A percentile compares a stretch with the other conserved stretches of the same genome.
phyloP scores from a whole-genome alignment of 1,140 invertebrate genomes.

The Onthophagus taurus region DNA sequence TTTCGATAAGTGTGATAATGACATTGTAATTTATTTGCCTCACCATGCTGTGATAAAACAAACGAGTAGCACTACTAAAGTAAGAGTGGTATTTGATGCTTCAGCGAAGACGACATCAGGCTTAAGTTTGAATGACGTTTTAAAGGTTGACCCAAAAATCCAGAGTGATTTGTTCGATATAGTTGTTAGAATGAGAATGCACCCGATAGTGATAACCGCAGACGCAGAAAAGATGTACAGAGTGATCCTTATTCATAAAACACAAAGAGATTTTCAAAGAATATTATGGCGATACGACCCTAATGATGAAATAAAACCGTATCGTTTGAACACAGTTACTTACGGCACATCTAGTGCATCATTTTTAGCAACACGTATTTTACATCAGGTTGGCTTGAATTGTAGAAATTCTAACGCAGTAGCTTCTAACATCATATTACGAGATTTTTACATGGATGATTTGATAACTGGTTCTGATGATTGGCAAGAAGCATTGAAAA shows the following conservation, averaged over 20 bases:
- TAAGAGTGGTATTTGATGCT: slow-evolving; percentile 37
- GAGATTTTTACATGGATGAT: slow-evolving; percentile 33
- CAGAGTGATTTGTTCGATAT: slow-evolving; percentile 20
- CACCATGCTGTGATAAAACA: slow-evolving; percentile 35
- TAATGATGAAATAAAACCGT: too few relatives aligned
- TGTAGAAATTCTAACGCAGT: slow-evolving; percentile 15
- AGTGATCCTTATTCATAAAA: too few relatives aligned
- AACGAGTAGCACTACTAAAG: slow-evolving; percentile 28
- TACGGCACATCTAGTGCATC: slow-evolving; percentile 26
- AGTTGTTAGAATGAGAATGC: too few relatives aligned
- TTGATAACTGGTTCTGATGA: slow-evolving; percentile 17
- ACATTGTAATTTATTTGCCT: slow-evolving; percentile 31
- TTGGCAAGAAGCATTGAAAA: slow-evolving; percentile 23
- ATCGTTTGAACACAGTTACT: too few relatives aligned
- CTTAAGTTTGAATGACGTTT: slow-evolving; percentile 33
- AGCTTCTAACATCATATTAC: slow-evolving; percentile 15
- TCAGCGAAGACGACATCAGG: slow-evolving; percentile 27
- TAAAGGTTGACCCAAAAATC: slow-evolving; percentile 17
- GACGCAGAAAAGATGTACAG: too few relatives aligned
- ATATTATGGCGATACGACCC: too few relatives aligned
- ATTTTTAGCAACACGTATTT: slow-evolving; percentile 22
- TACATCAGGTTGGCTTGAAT: slow-evolving; percentile 25
- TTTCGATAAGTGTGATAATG: slow-evolving; percentile 1
- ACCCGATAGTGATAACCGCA: too few relatives aligned
- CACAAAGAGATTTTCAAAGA: too few relatives aligned